Base-by-base conservation (phyloP, 37 sponge, comb jelly and placozoan species). In the Cliona cf. orientalis region DNA sequence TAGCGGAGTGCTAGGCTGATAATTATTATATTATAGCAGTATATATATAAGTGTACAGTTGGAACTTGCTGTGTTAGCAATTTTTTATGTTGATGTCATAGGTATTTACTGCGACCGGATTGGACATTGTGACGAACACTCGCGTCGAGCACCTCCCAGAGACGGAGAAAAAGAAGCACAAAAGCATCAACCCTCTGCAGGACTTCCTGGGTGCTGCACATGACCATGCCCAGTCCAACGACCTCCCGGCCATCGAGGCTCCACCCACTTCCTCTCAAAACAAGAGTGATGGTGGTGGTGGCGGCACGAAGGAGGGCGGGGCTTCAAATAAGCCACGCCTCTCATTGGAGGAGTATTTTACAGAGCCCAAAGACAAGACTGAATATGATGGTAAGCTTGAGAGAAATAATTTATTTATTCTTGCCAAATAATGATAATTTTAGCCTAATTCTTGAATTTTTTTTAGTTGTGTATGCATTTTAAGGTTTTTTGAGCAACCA, bases 91-190 rank as follows among this genome's bases (percentile, higher is more conserved):
- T 46, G 21, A 5, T 66, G 22, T n/a, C n/a, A n/a, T 39, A 91
- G 88, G 96, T 97, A 29, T 97, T 88, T 71, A 45, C 78, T 25
- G 93, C 89, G 23, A 57, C 85, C 44, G 95, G 94, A 14, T 85
- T 97, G 41, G 90, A 97, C 42, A 82, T 99, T 22, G 83, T 95
- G 36, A 92, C 97, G 2, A 63, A 93, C 12, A 92, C 93, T 6
- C 62, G 99, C 32, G 83, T 90, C 67, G 99, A 99, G 46, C 99
- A 99, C 75, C 79, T 99, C 21, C 87, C 95, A 12, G 92, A 91
- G 29, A 61, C 81, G 0, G 90, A 91, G 65, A 91, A 87, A 76
- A 67, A 82, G 63, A 81, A 91, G 63, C 72, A 81, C 21, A 88
- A 91, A 38, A 46, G 92, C 74, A 34, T 61, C 46, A 82, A 63